These are phyloP conservation scores for Araneus ventricosus DNA, from an alignment of 1,140 invertebrate genomes.

Conservation along the genomic window DNA sequence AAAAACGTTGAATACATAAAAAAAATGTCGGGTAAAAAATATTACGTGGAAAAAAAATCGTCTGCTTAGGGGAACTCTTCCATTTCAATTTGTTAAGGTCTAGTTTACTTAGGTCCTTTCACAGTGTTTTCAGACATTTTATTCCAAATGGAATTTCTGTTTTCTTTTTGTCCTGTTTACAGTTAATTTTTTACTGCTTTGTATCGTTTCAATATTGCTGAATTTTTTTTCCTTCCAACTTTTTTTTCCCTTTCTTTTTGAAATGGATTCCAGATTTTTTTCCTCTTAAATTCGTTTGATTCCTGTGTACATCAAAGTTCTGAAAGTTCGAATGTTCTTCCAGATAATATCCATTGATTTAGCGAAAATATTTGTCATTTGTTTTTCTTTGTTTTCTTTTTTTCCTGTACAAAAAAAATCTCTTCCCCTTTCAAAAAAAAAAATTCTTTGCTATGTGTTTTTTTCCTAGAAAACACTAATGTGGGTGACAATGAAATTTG, in stretches of 20 bases:
- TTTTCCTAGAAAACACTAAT: background rate
- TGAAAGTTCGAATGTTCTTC: background rate
- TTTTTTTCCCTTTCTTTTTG: background rate
- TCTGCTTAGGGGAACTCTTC: slow-evolving; percentile 23
- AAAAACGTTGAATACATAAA: background rate
- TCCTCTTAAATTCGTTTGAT: background rate
- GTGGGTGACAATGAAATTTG: background rate
- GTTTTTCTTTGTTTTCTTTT: background rate
- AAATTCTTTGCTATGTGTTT: background rate
- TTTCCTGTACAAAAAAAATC: background rate
- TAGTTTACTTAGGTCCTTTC: slow-evolving; percentile 31
- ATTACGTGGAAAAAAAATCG: background rate
- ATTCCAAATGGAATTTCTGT: slow-evolving; percentile 14
- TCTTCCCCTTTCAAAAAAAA: background rate
- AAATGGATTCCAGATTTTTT: slow-evolving; percentile 1
- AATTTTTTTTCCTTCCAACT: background rate
- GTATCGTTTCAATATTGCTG: background rate
- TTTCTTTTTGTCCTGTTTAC: background rate
- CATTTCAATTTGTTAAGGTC: slow-evolving; percentile 29
- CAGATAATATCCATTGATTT: background rate
- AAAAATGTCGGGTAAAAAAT: background rate
- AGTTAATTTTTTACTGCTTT: slow-evolving; percentile 24
- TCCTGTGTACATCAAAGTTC: background rate
- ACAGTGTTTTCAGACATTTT: slow-evolving; percentile 21
- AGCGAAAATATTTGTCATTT: background rate